Percentiles rank a stretch among this genome's conserved stretches.
Conservation (phyloP, 1,140 invertebrate genomes). For the Lucilia cuprina region DNA sequence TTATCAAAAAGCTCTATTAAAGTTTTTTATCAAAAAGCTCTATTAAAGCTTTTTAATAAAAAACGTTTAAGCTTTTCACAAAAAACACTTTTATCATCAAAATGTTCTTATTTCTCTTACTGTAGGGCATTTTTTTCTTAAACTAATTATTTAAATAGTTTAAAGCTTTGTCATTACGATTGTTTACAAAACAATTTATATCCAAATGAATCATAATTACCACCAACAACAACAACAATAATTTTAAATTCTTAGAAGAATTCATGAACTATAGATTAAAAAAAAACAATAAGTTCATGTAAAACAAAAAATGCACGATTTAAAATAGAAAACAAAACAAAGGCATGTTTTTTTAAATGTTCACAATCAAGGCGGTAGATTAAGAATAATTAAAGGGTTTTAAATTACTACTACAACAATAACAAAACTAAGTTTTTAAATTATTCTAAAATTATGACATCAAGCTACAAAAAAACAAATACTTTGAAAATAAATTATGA, state of each 20-base stretch:
- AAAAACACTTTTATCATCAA: too few species aligned
- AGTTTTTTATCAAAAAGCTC: background rate
- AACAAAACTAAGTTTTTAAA: background rate
- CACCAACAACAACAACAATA: background rate
- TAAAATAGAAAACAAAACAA: background rate
- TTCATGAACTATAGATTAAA: background rate
- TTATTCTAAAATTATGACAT: background rate
- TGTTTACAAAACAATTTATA: background rate
- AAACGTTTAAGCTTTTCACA: background rate
- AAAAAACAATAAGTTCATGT: background rate
- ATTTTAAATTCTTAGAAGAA: slow-evolving; percentile 4
- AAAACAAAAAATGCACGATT: background rate
- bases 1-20: background rate
- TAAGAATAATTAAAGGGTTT: slow-evolving; percentile 26
- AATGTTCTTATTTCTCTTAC: too few species aligned
- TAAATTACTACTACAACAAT: background rate
- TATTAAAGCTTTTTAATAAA: background rate
- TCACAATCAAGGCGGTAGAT: background rate
- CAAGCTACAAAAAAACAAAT: background rate
- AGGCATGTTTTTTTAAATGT: background rate
- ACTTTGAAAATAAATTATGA: too few species aligned
- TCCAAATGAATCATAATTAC: background rate
- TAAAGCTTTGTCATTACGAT: background rate
- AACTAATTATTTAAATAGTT: background rate
- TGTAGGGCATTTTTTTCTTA: too few species aligned